Evolutionary conservation across 30 jellyfish, hydroid and myxozoan genomes (phyloP).

Genomic region (Euphysa ruthae): DNA sequence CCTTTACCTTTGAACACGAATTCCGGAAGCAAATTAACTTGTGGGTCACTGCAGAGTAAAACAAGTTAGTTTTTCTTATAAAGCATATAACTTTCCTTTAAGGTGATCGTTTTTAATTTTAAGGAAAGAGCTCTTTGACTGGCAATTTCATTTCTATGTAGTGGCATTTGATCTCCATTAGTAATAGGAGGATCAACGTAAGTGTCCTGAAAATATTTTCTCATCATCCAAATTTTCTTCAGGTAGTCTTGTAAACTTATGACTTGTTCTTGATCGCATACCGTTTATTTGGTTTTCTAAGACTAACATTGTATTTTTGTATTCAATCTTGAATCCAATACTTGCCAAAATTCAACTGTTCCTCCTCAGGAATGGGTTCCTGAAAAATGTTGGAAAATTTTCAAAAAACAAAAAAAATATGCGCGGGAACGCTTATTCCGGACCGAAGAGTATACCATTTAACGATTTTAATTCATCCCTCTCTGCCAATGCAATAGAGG

Average conservation of each 20-base stretch:
- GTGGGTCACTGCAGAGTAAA: slow-evolving; percentile 32
- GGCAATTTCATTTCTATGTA: slow-evolving; percentile 24
- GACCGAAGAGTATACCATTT: too few species aligned
- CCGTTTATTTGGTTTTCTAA: slow-evolving; percentile 27
- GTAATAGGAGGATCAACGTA: slow-evolving; percentile 30
- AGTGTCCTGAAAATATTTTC: slow-evolving; percentile 31
- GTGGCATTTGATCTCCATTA: slow-evolving; percentile 26
- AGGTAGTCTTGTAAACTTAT: slow-evolving; percentile 23
- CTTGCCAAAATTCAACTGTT: slow-evolving; percentile 35
- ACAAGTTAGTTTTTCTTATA: slow-evolving; percentile 29
- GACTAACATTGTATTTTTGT: slow-evolving; percentile 27
- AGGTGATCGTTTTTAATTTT: slow-evolving; percentile 4
- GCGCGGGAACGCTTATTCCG: too few species aligned
- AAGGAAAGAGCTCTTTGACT: slow-evolving; percentile 11
- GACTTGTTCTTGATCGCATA: slow-evolving; percentile 17
- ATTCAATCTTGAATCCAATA: slow-evolving; percentile 34
- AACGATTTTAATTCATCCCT: too few species aligned
- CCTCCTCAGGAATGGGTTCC: slow-evolving; percentile 39
- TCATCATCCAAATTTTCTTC: slow-evolving; percentile 43
- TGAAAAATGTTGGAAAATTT: too few species aligned
- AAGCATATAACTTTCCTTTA: slow-evolving; percentile 30
- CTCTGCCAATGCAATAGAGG: too few species aligned
- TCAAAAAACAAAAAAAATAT: too few species aligned
- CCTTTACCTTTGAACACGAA: too few species aligned
- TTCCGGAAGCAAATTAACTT: slow-evolving; percentile 1